These are phyloP conservation scores for Tenualosa ilisha DNA, from an alignment of 2,797 vertebrate genomes.

Conservation along the genomic window DNA sequence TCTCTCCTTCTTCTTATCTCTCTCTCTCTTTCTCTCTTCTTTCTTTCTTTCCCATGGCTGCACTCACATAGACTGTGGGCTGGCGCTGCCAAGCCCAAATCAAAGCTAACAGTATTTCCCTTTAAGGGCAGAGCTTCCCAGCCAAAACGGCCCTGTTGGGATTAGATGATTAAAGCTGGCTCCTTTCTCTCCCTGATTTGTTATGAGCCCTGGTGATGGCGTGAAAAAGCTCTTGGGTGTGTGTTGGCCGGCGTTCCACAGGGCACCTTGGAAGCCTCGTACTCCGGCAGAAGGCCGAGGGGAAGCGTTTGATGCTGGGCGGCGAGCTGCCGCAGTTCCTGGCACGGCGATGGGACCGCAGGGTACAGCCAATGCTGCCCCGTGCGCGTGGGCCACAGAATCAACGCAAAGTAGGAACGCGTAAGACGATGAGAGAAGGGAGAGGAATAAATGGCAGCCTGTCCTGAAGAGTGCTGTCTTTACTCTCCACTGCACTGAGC, in stretches of 20 bases:
- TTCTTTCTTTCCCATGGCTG: neutral
- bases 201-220: neutral
- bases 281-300: neutral
- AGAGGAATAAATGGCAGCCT: too few relatives aligned
- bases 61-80: neutral
- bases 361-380: neutral
- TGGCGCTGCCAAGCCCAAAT: neutral
- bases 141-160: neutral
- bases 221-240: neutral
- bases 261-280: neutral
- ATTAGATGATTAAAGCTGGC: neutral
- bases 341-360: neutral
- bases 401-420: neutral
- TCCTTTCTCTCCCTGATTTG: neutral
- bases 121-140: conserved; percentile 10
- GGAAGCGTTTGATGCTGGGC: neutral
- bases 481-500: too few relatives aligned
- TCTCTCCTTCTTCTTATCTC: neutral
- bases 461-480: neutral
- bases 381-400: neutral
- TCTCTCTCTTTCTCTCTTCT: neutral
- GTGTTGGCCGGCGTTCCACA: neutral
- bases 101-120: neutral
- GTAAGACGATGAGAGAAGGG: neutral
- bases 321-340: neutral